Evolutionary conservation across 2,113 vertebrate genomes (phyloP), one percentile per base, ranked within the genome.

Genomic region (Osmerus mordax): DNA sequence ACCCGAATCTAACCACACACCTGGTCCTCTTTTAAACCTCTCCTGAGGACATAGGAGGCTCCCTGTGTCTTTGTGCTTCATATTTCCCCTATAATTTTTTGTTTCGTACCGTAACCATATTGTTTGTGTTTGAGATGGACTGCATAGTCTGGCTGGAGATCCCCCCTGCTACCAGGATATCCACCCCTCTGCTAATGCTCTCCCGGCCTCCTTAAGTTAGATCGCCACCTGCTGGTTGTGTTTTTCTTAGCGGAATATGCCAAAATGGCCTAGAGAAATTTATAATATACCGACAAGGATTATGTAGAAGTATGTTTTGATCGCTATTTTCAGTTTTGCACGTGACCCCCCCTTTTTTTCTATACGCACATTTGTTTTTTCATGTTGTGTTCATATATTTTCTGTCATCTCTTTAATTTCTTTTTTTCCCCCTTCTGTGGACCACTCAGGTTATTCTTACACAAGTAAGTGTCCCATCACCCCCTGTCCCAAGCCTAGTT

Each of bases 391-490:
- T 74, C 86, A 41, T 86, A 73, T 84, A 71, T 90, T 88, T 89
- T 81, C 69, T 87, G 64, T 87, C 89, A 77, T 89, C 87, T 89
- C 71, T 91, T 84, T 87, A 47, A 47, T 47, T 47, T 1, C 12
- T 47, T 11, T 1, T 2, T 7, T 7, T 2, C 41, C 41, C 41
- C 41, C 41, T 89, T 90, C 88, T 92, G 73, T 93, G 90, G 89
- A 84, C 89, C 87, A 78, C 74, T 88, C 93, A 95, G 94, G 90
- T 87, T 89, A 88, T 89, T 88, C 90, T 90, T 88, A 88, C 72
- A 87, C 92, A 94, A 94, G 93, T 95, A 95, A 95, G 93, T 94
- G 91, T 89, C 89, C 90, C 77, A 80, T 90, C 71, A 88, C 76
- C 32, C 32, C 25, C 25, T 28, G 25, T 28, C 25, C 25, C 25